Base-by-base conservation (phyloP, 2,888 invertebrate genomes). In the Lithodes maja region DNA sequence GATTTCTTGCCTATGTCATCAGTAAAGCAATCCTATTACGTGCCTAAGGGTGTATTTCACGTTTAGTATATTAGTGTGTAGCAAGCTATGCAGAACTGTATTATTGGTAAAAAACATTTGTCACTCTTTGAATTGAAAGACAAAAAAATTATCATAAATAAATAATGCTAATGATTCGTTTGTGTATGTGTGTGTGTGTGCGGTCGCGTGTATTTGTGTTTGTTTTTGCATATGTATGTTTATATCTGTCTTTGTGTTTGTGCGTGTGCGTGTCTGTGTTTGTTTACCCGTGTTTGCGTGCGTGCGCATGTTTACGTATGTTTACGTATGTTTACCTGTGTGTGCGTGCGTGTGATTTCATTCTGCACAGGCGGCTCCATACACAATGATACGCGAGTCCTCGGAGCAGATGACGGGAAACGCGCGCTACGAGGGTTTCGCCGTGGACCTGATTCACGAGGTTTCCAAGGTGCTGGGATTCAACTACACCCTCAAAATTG, bases 331-430 rank as follows among this genome's bases (percentile, higher is more conserved):
- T 78, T 7, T 78, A 12, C n/a, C 49, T 71, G 17, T 71, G 77
- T 77, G 50, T 77, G 77, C 49, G 50, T 77, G 78, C n/a, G 74
- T 74, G 74, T 33, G 74, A 12, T 7, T 5, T 61, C 5, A 61
- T 61, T 61, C 61, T 1, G 1, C 49, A 9, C 94, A 99, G 98
- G 97, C 96, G 93, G 95, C 96, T 77, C 99, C 99, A 0, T 99
- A 98, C 93, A 97, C 97, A 12, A 97, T 98, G 97, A 93, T 96
- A n/a, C 97, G 96, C 93, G 95, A 96, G 93, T 96, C 96, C 0
- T 93, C 96, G 15, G 92, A 92, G 1, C 92, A 92, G 2, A 92
- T 93, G 54, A 92, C 92, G 1, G 94, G 94, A 3, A 94, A 94
- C 90, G 93, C 93, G 68, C 92, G 92, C 79, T 94, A 93, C 91